Conservation (phyloP, 1,140 invertebrate species). For the Leptonema lineaticorne region DNA sequence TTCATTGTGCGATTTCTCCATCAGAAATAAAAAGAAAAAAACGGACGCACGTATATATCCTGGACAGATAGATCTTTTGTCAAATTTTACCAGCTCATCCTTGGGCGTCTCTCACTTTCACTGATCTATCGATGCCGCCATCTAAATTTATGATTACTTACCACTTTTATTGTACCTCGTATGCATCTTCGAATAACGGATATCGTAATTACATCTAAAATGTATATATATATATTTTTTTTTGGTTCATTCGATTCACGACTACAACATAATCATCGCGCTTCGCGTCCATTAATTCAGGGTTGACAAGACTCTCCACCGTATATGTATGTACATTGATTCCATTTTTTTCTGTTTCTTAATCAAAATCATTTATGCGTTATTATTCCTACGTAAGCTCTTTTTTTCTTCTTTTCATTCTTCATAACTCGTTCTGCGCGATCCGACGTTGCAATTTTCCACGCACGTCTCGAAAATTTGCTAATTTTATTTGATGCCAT, state of each 20-base stretch:
- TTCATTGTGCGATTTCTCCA: not conserved
- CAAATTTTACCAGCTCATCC: constrained; percentile 5
- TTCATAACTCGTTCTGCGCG: not conserved
- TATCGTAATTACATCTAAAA: constrained; percentile 18
- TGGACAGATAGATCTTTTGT: not conserved
- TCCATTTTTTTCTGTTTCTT: not conserved
- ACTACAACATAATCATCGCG: constrained; percentile 15
- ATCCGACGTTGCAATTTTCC: no score
- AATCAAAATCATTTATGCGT: no score
- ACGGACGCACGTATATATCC: no score
- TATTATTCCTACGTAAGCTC: no score
- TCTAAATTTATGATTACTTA: constrained; percentile 15
- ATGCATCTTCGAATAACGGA: constrained; percentile 5
- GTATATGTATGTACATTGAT: not conserved
- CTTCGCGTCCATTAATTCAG: constrained; percentile 2
- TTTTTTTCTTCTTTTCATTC: no score
- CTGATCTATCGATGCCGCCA: constrained; percentile 19
- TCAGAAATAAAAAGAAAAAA: no score
- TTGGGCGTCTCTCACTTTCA: constrained; percentile 6
- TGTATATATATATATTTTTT: not conserved
- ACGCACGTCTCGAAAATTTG: not conserved
- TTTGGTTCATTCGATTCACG: not conserved
- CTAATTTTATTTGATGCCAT: not conserved
- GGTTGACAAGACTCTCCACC: not conserved
- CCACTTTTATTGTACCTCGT: constrained; percentile 9